phyloP scores from a whole-genome alignment of 2,113 vertebrate genomes.

The Zosterops pallidus region DNA sequence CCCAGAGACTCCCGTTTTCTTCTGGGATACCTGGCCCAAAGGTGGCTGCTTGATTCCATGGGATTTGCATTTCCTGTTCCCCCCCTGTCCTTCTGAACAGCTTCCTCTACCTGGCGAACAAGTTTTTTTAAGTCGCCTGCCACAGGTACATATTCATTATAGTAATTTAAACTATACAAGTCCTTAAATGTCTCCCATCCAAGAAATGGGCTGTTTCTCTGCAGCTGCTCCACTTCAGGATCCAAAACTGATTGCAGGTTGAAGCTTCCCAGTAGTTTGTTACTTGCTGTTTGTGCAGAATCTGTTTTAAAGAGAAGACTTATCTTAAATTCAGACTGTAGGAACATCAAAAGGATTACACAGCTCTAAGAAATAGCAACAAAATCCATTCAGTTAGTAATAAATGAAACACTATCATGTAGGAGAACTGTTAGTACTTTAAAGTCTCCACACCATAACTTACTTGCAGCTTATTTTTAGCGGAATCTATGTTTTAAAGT shows the following conservation, averaged over 20 bases:
- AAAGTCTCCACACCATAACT: not conserved
- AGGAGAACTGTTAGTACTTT: not conserved
- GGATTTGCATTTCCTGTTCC: not conserved
- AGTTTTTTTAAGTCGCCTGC: conserved; percentile 27
- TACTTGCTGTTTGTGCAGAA: conserved; percentile 33
- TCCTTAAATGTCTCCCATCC: conserved; percentile 60
- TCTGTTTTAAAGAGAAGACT: conserved; percentile 65
- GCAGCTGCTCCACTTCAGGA: conserved; percentile 27
- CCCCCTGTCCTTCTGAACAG: not conserved
- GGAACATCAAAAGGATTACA: not conserved
- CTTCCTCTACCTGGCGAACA: conserved; percentile 19
- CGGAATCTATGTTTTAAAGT: not conserved
- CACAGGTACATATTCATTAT: conserved; percentile 37
- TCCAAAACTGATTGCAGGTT: conserved; percentile 19
- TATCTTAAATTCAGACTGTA: not conserved
- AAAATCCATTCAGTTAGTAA: not conserved
- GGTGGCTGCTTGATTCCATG: not conserved
- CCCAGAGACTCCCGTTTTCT: conserved; percentile 83
- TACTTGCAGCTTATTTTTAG: not conserved
- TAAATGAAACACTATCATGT: not conserved
- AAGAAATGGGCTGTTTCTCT: conserved; percentile 1
- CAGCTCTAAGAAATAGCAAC: not conserved
- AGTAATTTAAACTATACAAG: conserved; percentile 59
- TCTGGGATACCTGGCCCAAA: conserved; percentile 63
- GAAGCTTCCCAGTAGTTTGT: conserved; percentile 39